Percentiles rank a stretch among this genome's conserved stretches.
Evolutionary conservation across 2,888 invertebrate species (phyloP).

Genomic region (Liopterus haemorrhoidalis): DNA sequence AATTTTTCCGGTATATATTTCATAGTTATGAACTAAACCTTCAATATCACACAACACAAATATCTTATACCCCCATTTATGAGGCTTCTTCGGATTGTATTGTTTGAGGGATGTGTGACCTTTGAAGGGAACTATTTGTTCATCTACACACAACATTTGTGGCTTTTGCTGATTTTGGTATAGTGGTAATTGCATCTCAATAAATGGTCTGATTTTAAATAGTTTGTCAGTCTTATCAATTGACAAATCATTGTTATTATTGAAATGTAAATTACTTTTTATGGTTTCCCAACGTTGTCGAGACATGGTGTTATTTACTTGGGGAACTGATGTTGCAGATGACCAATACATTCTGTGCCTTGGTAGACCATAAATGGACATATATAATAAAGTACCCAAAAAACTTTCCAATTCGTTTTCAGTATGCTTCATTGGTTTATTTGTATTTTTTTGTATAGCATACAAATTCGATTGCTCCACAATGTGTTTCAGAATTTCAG

Average conservation of each 20-base stretch:
- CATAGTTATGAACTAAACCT: constrained; percentile 40
- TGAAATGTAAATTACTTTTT: constrained; percentile 16
- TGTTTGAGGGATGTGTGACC: constrained; percentile 32
- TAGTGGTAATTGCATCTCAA: not conserved
- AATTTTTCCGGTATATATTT: constrained; percentile 36
- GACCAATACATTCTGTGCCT: constrained; percentile 12
- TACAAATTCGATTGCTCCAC: constrained; percentile 18
- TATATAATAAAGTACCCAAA: constrained; percentile 16
- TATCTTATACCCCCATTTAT: constrained; percentile 36
- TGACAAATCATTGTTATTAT: constrained; percentile 9
- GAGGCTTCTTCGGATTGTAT: constrained; percentile 32
- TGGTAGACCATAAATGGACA: constrained; percentile 16
- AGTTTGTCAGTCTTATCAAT: constrained; percentile 5
- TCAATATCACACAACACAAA: constrained; percentile 39
- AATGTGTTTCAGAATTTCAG: constrained; percentile 6
- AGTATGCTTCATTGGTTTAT: constrained; percentile 13
- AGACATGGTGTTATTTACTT: constrained; percentile 11
- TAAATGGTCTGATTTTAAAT: constrained; percentile 7
- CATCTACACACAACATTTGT: constrained; percentile 32
- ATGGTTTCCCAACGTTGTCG: constrained; percentile 12
- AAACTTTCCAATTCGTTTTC: constrained; percentile 9
- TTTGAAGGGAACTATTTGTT: constrained; percentile 38
- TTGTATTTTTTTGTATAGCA: constrained; percentile 15
- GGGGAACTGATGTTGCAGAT: constrained; percentile 1
- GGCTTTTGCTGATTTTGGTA: not conserved